A percentile compares a stretch with the other conserved stretches of the same genome.
These are phyloP conservation scores for Albula goreensis DNA, from an alignment of 2,113 vertebrate species.

Conservation along the genomic window DNA sequence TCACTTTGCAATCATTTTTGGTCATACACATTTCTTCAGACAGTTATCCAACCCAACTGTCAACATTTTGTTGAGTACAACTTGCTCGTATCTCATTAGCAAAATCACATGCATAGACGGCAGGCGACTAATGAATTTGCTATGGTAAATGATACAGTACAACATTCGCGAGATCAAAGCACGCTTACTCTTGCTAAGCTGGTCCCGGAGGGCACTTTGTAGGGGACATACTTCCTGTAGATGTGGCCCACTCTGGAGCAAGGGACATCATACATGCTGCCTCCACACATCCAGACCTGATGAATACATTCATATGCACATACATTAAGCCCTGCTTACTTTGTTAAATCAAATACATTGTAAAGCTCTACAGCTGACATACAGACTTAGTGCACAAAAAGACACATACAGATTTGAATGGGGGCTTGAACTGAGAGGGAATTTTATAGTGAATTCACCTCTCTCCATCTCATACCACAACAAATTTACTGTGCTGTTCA, in stretches of 20 bases:
- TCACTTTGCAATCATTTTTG: background rate
- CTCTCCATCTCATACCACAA: too few species aligned
- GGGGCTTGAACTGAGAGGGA: too few species aligned
- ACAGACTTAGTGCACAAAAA: constrained; percentile 77
- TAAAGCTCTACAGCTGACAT: constrained; percentile 61
- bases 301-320: background rate
- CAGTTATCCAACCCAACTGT: background rate
- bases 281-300: constrained; percentile 91
- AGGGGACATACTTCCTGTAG: constrained; percentile 88
- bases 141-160: background rate
- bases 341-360: too few species aligned
- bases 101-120: background rate
- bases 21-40: background rate
- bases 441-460: too few species aligned
- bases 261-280: constrained; percentile 87
- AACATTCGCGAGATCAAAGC: background rate
- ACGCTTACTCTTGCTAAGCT: constrained; percentile 82
- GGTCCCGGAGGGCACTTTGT: constrained; percentile 88
- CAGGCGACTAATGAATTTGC: background rate
- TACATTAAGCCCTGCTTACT: too few species aligned
- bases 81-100: background rate
- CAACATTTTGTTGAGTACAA: background rate
- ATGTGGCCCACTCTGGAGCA: constrained; percentile 89
- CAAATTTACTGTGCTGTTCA: too few species aligned
- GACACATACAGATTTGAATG: too few species aligned